phyloP scores from a whole-genome alignment of 1,140 invertebrate species.

The Solenopsis fugax region DNA sequence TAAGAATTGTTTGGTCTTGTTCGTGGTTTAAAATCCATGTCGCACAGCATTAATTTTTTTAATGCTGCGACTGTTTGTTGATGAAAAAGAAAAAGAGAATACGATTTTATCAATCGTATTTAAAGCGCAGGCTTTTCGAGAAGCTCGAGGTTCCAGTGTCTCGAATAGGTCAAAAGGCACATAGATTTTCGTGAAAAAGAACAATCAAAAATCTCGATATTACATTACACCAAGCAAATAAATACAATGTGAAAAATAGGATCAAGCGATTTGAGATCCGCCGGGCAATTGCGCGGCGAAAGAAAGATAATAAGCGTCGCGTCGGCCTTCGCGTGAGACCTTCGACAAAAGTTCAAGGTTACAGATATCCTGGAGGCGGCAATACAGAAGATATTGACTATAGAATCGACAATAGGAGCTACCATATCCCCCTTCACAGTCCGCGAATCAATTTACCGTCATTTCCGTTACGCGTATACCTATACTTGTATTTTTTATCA shows the following conservation, averaged over 20 bases:
- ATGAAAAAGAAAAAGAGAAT: no score
- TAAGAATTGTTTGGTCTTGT: no score
- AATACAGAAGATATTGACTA: not conserved
- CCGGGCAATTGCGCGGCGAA: not conserved
- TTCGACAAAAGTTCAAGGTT: slow-evolving; percentile 13
- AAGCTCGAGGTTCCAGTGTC: not conserved
- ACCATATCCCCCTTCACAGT: not conserved
- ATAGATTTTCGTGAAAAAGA: not conserved
- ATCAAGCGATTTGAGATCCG: not conserved
- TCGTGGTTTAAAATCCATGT: no score
- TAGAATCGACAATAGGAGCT: not conserved
- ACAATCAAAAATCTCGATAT: not conserved
- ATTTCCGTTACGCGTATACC: not conserved
- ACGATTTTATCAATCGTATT: not conserved
- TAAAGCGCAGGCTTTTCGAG: not conserved
- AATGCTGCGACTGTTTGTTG: no score
- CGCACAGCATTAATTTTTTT: no score
- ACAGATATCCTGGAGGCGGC: not conserved
- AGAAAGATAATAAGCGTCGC: slow-evolving; percentile 8
- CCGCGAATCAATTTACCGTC: not conserved
- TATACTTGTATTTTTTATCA: slow-evolving; percentile 14
- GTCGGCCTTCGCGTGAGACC: not conserved
- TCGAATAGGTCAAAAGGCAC: not conserved
- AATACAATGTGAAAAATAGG: slow-evolving; percentile 15
- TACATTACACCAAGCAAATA: not conserved